Evolutionary conservation across 2,797 vertebrate genomes (phyloP), one percentile per base, ranked within the genome.

Genomic region (Aeoliscus strigatus): DNA sequence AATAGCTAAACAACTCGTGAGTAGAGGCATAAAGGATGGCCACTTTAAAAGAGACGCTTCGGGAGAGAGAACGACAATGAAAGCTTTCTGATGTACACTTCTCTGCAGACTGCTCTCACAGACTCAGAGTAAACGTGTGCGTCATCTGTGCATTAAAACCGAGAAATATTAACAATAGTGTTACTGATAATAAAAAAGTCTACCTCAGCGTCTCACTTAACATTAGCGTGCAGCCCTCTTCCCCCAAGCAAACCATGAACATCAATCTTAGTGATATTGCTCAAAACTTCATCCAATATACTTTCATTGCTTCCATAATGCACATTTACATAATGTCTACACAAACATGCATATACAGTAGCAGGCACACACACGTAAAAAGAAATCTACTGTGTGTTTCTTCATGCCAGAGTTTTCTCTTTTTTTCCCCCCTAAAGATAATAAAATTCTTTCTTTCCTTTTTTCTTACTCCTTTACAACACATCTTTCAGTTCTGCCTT

Each of bases 401-500:
- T 90, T 88, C 90, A 90, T 92, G 91, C 91, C 90, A 91, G 84
- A 86, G 89, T 42, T 55, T 53, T 73, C 59, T 50, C 68, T 60
- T 65, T 60, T 27, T 61, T 73, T 74, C 58, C 9, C 47, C 69
- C 57, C 78, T 77, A 93, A 94, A 94, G 32, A 44, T 95, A 96
- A 96, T 94, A 94, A 91, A 94, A 94, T 97, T 94, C 92, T n/a
- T n/a, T n/a, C n/a, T n/a, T n/a, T n/a, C n/a, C 90, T 91, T 93
- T 80, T 87, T 91, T 94, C 92, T 92, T 94, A 93, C 93, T 97
- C 96, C 92, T 91, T 94, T 96, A 94, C 93, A 95, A 96, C 95
- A 94, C 93, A 96, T 98, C 94, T 95, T 91, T 97, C 94, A 94
- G 92, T 97, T 97, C 93, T 97, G 93, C 93, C 91, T 96, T 96